A percentile compares a stretch with the other conserved stretches of the same genome.
phyloP scores from a whole-genome alignment of 2,888 invertebrate genomes.

The Yponomeuta sedellus region DNA sequence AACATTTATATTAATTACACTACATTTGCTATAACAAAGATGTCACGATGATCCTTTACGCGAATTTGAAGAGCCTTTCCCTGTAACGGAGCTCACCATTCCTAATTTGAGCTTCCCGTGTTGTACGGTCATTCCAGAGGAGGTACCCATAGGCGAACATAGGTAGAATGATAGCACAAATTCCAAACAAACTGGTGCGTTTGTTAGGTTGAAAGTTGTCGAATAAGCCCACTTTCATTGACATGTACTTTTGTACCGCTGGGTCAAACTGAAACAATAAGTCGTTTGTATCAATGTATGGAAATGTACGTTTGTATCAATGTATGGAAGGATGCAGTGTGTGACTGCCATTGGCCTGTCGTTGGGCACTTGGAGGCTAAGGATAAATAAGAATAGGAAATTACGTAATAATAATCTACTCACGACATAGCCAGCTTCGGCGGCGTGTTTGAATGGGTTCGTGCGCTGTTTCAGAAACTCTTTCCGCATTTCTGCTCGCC shows the following conservation, averaged over 20 bases:
- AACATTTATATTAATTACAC: slow-evolving; percentile 9
- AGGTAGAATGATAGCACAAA: slow-evolving; percentile 73
- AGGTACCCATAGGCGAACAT: slow-evolving; percentile 71
- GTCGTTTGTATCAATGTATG: background rate
- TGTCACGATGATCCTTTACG: slow-evolving; percentile 45
- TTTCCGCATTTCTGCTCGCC: slow-evolving; percentile 78
- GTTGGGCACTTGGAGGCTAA: slow-evolving; percentile 9
- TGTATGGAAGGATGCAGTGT: no score
- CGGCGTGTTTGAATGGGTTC: slow-evolving; percentile 83
- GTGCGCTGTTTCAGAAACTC: slow-evolving; percentile 83
- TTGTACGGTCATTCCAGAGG: slow-evolving; percentile 69
- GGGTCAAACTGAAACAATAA: slow-evolving; percentile 84
- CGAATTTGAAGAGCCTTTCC: slow-evolving; percentile 82
- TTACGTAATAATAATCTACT: slow-evolving; percentile 69
- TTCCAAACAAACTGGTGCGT: slow-evolving; percentile 69
- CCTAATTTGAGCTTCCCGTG: slow-evolving; percentile 76
- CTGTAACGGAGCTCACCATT: slow-evolving; percentile 85
- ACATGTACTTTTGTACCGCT: slow-evolving; percentile 83
- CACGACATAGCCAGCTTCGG: slow-evolving; percentile 83
- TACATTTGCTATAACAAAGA: background rate
- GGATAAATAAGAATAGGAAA: slow-evolving; percentile 26
- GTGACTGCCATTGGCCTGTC: no score
- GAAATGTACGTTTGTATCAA: background rate
- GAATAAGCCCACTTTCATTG: slow-evolving; percentile 80
- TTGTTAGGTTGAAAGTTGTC: slow-evolving; percentile 82